Conservation (phyloP, 2,888 invertebrate species). For the Rutpela maculata region DNA sequence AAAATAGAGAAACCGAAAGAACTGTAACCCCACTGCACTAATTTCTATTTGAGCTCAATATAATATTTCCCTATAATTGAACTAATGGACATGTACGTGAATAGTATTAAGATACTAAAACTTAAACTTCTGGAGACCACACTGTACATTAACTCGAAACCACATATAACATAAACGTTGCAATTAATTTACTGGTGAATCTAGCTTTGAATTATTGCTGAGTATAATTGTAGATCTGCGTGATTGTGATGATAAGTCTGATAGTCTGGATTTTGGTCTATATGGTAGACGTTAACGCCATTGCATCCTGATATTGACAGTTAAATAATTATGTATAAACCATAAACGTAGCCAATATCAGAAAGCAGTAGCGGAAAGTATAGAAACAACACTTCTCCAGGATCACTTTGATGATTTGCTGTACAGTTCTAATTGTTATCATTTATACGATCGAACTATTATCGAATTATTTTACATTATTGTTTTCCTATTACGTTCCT, state of each 20-base stretch:
- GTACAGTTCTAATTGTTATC: neutral
- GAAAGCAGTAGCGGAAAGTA: neutral
- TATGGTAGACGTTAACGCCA: conserved; percentile 18
- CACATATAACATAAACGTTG: conserved; percentile 21
- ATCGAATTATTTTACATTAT: too few relatives aligned
- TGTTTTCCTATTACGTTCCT: too few relatives aligned
- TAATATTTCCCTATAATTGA: too few relatives aligned
- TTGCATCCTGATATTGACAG: conserved; percentile 23
- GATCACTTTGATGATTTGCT: neutral
- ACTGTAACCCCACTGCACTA: too few relatives aligned
- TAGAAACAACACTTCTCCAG: neutral
- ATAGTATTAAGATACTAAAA: neutral
- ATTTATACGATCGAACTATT: too few relatives aligned
- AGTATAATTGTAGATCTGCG: conserved; percentile 48
- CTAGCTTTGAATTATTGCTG: conserved; percentile 40
- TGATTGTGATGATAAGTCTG: conserved; percentile 57
- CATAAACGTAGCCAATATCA: neutral
- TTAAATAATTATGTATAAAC: neutral
- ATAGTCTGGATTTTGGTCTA: conserved; percentile 64
- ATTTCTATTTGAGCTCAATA: too few relatives aligned
- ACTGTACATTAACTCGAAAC: conserved; percentile 19
- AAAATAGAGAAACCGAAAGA: too few relatives aligned
- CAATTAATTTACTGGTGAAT: conserved; percentile 24
- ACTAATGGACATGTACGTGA: too few relatives aligned
- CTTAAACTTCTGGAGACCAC: conserved; percentile 35